A percentile compares a stretch with the other conserved stretches of the same genome.
Evolutionary conservation across 2,797 vertebrate species (phyloP).

Genomic region (Anableps anableps): DNA sequence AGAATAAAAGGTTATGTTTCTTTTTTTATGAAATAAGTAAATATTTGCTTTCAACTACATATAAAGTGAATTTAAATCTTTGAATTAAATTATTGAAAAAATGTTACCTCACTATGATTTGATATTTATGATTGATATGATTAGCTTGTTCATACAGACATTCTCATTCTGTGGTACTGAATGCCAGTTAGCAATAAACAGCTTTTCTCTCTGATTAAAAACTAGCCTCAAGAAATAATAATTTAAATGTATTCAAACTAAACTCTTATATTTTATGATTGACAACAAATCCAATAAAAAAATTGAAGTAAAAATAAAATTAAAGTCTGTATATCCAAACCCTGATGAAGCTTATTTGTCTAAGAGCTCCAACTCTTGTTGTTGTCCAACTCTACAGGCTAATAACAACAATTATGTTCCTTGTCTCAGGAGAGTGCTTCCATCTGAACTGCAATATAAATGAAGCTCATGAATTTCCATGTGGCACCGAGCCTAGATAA

Average conservation of each 20-base stretch:
- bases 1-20: neutral
- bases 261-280: neutral
- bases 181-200: neutral
- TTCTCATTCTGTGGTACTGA: neutral
- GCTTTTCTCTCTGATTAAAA: neutral
- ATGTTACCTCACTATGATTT: neutral
- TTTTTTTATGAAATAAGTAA: neutral
- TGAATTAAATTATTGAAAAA: neutral
- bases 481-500: conserved; percentile 5
- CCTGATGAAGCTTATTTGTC: conserved; percentile 10
- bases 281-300: conserved; percentile 8
- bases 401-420: conserved; percentile 26
- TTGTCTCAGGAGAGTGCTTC: conserved; percentile 16
- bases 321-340: neutral
- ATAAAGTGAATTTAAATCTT: neutral
- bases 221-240: neutral
- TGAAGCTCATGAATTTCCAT: conserved; percentile 15
- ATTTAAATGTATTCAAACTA: neutral
- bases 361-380: conserved; percentile 19
- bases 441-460: conserved; percentile 21
- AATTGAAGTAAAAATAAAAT: neutral
- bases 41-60: neutral
- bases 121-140: neutral
- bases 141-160: neutral
- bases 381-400: conserved; percentile 12